Conservation (phyloP, 2,113 vertebrate genomes). For the Hippocampus abdominalis region DNA sequence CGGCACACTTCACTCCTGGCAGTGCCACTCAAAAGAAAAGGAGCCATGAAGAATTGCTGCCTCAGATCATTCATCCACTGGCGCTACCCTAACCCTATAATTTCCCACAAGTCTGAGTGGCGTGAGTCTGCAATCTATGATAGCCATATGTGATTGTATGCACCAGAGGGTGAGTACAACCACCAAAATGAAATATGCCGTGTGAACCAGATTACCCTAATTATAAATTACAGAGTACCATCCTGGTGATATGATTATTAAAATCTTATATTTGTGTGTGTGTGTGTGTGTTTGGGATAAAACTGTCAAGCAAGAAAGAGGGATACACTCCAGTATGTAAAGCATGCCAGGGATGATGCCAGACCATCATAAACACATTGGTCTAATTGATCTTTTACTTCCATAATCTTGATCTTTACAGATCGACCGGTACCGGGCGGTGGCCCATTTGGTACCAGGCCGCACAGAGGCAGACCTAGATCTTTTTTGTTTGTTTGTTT, state of each 20-base stretch:
- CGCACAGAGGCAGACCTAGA: too few relatives aligned
- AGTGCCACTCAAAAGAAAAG: conserved; percentile 58
- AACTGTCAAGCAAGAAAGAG: too few relatives aligned
- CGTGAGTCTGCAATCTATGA: conserved; percentile 24
- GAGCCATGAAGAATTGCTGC: conserved; percentile 56
- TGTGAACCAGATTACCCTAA: neutral
- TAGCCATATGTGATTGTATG: conserved; percentile 20
- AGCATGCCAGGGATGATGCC: too few relatives aligned
- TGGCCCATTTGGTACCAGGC: too few relatives aligned
- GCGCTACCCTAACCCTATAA: conserved; percentile 44
- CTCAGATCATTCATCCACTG: conserved; percentile 54
- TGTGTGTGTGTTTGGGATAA: too few relatives aligned
- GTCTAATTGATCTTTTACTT: too few relatives aligned
- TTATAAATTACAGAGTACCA: neutral
- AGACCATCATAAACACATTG: too few relatives aligned
- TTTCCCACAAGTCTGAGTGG: conserved; percentile 45
- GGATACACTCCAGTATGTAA: too few relatives aligned
- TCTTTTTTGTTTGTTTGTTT: too few relatives aligned
- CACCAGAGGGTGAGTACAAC: neutral
- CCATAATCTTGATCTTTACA: too few relatives aligned
- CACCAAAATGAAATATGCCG: neutral
- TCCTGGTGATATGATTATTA: neutral
- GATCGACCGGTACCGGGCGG: too few relatives aligned
- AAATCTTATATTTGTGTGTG: too few relatives aligned
- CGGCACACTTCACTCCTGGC: conserved; percentile 51